Evolutionary conservation across 2,113 vertebrate species (phyloP).

Genomic region (Egretta garzetta): DNA sequence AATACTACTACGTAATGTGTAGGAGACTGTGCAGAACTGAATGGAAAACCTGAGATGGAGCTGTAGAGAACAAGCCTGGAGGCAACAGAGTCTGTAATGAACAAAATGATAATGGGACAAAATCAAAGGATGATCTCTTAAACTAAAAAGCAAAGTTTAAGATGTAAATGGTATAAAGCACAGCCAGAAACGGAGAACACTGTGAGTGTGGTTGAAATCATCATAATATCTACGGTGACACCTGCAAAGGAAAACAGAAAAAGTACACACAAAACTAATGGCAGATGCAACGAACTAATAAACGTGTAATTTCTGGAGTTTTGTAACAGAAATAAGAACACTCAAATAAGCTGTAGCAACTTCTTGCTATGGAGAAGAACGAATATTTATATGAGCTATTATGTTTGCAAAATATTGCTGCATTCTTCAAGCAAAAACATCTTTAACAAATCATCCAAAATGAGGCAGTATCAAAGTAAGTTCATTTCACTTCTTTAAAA

Average conservation of each 20-base stretch:
- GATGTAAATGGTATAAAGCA: background rate
- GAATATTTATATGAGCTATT: background rate
- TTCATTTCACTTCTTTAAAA: background rate
- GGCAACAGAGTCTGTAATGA: background rate
- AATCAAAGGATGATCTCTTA: background rate
- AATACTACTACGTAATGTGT: background rate
- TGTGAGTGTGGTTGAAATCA: background rate
- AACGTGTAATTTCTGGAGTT: background rate
- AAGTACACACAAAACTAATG: background rate
- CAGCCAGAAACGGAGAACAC: background rate
- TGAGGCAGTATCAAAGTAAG: background rate
- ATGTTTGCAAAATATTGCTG: background rate
- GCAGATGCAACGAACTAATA: background rate
- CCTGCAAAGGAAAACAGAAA: background rate
- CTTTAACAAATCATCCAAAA: background rate
- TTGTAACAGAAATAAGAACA: background rate
- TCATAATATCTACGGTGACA: background rate
- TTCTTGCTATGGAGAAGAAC: background rate
- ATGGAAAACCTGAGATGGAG: background rate
- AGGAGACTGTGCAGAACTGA: background rate
- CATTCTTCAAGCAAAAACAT: background rate
- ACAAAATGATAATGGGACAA: background rate
- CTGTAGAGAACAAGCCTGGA: background rate
- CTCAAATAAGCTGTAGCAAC: background rate
- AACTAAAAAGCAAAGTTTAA: background rate